These are phyloP conservation scores for Parazoanthus atlanticus DNA, from an alignment of 92 coral and sea anemone species.

Conservation along the genomic window DNA sequence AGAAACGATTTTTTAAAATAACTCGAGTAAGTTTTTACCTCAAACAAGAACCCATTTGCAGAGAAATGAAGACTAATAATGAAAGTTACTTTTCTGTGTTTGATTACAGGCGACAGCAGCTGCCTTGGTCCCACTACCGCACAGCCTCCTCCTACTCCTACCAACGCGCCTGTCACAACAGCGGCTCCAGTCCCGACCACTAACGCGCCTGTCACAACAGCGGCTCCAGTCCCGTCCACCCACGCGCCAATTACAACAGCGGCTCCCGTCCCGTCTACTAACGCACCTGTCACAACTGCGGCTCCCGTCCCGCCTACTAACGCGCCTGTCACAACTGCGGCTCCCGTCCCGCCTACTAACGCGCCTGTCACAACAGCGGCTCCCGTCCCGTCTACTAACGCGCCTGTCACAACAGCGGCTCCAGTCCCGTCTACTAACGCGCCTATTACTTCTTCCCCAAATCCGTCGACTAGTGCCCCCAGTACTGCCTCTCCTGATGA, in stretches of 20 bases:
- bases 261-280: background rate
- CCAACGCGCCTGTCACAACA: background rate
- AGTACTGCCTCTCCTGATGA: conserved; percentile 20
- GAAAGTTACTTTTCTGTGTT: too few relatives aligned
- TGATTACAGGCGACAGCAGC: too few relatives aligned
- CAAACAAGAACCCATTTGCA: too few relatives aligned
- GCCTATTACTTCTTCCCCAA: background rate
- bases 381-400: conserved; percentile 2
- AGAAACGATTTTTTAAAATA: too few relatives aligned
- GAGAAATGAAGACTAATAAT: too few relatives aligned
- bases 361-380: background rate
- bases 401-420: background rate
- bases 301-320: background rate
- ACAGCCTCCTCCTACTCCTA: background rate
- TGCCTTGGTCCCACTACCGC: conserved; percentile 10
- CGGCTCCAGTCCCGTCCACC: background rate
- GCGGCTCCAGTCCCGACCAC: background rate
- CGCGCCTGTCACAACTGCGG: background rate
- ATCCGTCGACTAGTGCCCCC: conserved; percentile 5
- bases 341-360: background rate
- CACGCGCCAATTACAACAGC: background rate
- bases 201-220: background rate
- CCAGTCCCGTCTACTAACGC: background rate
- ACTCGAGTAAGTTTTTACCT: too few relatives aligned
- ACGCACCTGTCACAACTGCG: background rate